Percentiles rank a stretch among this genome's conserved stretches.
Evolutionary conservation across 2,797 vertebrate genomes (phyloP).

Genomic region (Aotus griseimembra): DNA sequence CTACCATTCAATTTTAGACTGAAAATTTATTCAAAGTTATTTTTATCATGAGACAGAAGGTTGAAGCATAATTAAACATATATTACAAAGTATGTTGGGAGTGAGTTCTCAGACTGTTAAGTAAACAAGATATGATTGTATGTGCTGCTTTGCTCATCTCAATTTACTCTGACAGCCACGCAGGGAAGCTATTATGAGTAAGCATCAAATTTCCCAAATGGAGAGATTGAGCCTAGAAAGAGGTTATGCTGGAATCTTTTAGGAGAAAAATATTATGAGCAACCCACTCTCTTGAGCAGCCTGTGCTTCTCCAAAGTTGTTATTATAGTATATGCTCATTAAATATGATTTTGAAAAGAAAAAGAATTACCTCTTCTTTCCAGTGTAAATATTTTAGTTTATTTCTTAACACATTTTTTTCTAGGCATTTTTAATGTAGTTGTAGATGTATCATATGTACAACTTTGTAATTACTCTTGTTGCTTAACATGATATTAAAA

Average conservation of each 20-base stretch:
- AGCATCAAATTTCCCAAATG: not conserved
- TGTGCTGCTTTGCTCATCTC: not conserved
- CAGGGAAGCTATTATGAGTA: not conserved
- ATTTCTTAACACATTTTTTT: not conserved
- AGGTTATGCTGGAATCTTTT: not conserved
- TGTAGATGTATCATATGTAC: not conserved
- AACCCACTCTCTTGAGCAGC: not conserved
- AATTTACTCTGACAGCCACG: not conserved
- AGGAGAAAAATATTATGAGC: not conserved
- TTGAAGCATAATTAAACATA: not conserved
- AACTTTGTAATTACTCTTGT: not conserved
- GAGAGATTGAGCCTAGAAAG: no score
- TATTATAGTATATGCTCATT: not conserved
- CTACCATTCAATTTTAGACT: not conserved
- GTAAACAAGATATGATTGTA: no score
- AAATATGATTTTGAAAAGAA: not conserved
- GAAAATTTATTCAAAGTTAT: not conserved
- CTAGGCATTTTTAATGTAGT: not conserved
- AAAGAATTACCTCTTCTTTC: not conserved
- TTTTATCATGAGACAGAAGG: not conserved
- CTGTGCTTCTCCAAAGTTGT: not conserved
- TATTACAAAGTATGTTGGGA: no score
- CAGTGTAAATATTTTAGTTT: not conserved
- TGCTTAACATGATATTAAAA: not conserved
- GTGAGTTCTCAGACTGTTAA: not conserved